These are phyloP conservation scores for Ictalurus punctatus DNA, from an alignment of 2,113 vertebrate species.

Conservation along the genomic window DNA sequence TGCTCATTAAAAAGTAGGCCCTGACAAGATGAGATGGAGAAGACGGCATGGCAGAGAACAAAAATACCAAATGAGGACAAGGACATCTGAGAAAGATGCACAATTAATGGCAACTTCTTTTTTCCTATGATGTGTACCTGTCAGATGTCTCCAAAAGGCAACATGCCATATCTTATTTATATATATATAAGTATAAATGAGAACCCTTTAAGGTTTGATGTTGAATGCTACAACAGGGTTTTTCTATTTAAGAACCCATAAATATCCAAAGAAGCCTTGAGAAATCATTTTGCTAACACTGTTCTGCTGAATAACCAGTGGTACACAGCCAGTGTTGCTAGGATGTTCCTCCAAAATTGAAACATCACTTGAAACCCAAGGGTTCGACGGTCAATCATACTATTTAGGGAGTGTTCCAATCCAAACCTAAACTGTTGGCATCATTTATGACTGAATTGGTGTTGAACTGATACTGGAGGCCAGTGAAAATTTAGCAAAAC, in stretches of 20 bases:
- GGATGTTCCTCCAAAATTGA: neutral
- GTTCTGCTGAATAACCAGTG: neutral
- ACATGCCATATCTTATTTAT: too few species aligned
- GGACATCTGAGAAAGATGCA: slow-evolving; percentile 6
- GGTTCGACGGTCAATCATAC: neutral
- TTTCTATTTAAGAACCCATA: neutral
- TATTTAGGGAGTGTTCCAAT: neutral
- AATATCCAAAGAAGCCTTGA: neutral
- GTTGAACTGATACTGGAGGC: neutral
- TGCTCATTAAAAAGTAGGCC: slow-evolving; percentile 59
- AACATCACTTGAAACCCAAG: slow-evolving; percentile 7
- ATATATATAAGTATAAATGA: neutral
- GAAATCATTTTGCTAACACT: neutral
- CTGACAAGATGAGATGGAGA: slow-evolving; percentile 53
- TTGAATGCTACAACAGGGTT: neutral
- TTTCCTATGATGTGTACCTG: slow-evolving; percentile 1
- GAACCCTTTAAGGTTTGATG: neutral
- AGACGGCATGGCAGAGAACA: slow-evolving; percentile 16
- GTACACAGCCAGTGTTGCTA: neutral
- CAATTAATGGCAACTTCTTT: neutral
- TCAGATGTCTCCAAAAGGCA: neutral
- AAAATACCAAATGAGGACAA: slow-evolving; percentile 28
- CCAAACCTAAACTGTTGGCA: slow-evolving; percentile 13
- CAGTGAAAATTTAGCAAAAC: neutral
- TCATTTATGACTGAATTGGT: neutral